Evolutionary conservation across 1,140 invertebrate genomes (phyloP).

Genomic region (Saccostrea glomerata): DNA sequence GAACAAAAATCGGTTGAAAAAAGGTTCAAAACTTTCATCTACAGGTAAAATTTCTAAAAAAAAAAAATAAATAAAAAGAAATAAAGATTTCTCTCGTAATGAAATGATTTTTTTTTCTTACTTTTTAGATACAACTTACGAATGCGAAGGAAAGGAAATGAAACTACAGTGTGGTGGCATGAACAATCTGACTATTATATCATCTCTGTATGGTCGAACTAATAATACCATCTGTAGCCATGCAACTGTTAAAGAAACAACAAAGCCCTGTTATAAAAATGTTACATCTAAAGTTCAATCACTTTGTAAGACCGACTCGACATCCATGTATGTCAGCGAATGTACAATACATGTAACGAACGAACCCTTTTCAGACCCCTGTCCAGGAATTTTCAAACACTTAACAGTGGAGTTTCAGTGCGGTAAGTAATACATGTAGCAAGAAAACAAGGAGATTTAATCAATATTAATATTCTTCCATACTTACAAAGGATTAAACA

Average conservation of each 20-base stretch:
- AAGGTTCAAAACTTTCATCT: too few relatives aligned
- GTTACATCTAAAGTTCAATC: background rate
- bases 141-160: background rate
- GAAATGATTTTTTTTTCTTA: background rate
- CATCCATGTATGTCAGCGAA: too few relatives aligned
- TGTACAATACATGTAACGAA: background rate
- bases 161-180: background rate
- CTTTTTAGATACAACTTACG: background rate
- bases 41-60: too few relatives aligned
- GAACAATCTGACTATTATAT: background rate
- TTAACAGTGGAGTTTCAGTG: background rate
- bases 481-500: too few relatives aligned
- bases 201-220: background rate
- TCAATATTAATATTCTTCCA: too few relatives aligned
- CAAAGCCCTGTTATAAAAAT: background rate
- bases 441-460: too few relatives aligned
- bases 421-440: background rate
- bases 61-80: too few relatives aligned
- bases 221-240: background rate
- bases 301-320: background rate
- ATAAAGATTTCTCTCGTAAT: too few relatives aligned
- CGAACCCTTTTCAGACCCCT: background rate
- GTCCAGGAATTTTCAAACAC: background rate
- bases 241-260: background rate
- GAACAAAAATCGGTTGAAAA: too few relatives aligned